A percentile compares a stretch with the other conserved stretches of the same genome.
These are phyloP conservation scores for Thunnus thynnus DNA, from an alignment of 2,113 vertebrate genomes.

Conservation along the genomic window DNA sequence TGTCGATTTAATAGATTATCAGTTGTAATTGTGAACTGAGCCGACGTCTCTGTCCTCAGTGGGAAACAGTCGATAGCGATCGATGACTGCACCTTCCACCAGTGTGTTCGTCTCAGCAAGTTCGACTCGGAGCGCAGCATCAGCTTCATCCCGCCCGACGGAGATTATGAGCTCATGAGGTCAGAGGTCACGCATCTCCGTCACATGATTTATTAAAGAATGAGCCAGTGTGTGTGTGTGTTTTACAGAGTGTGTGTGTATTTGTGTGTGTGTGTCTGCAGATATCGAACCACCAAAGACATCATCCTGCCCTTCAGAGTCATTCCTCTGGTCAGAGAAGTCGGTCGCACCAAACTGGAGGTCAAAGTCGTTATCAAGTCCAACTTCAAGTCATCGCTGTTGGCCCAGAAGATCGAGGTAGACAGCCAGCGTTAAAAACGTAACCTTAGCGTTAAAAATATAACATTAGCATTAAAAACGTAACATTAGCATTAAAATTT, in stretches of 20 bases:
- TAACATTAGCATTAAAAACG: too few relatives aligned
- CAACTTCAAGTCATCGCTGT: constrained; percentile 97
- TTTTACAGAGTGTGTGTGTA: too few relatives aligned
- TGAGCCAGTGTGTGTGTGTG: too few relatives aligned
- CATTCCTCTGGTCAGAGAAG: constrained; percentile 96
- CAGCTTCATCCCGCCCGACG: constrained; percentile 99
- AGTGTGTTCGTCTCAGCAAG: constrained; percentile 99
- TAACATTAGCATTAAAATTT: too few relatives aligned
- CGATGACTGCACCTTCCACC: constrained; percentile 99
- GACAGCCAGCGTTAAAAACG: too few relatives aligned
- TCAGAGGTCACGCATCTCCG: constrained; percentile 60
- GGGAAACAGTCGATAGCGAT: constrained; percentile 99
- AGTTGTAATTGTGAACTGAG: neutral
- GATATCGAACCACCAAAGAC: constrained; percentile 99
- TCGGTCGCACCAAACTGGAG: constrained; percentile 97
- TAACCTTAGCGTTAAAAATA: too few relatives aligned
- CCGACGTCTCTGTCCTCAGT: constrained; percentile 68
- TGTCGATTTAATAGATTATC: too few relatives aligned
- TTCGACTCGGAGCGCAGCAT: constrained; percentile 99
- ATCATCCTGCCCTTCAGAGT: constrained; percentile 99
- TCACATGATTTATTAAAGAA: neutral
- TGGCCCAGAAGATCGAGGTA: constrained; percentile 99
- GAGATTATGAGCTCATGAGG: constrained; percentile 99
- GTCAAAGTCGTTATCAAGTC: constrained; percentile 99
- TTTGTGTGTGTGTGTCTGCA: constrained; percentile 56